Base-by-base conservation (phyloP, 1,140 invertebrate genomes). In the Plutomurus gul region DNA sequence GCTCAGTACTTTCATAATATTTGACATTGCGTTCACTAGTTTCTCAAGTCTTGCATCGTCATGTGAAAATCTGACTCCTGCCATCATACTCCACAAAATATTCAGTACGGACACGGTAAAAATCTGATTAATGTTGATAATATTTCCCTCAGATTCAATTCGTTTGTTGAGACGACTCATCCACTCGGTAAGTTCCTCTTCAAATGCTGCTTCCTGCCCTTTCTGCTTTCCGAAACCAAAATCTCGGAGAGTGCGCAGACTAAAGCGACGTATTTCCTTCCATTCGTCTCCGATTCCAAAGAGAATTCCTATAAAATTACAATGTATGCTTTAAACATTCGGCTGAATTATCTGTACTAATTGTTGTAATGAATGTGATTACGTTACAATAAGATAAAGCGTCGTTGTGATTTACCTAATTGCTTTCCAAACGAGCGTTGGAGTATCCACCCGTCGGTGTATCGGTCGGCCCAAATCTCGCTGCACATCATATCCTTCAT, bases 71-170 rank as follows among this genome's bases (percentile, higher is more conserved):
- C 91, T 86, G 82, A 88, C 90, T 1, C 95, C 93, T 74, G 95
- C 93, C 87, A 96, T 90, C 91, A 96, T 94, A 72, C 89, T 91
- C 93, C 95, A 96, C 0, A 97, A 86, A 0, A 93, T 93, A 83
- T 97, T 97, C 11, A 96, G 86, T 36, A 95, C 91, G 0, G 85
- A 80, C 27, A 84, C 74, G 20, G 71, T 83, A 76, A 85, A 86
- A n/a, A 85, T 77, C 40, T 83, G 78, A 22, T 70, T 65, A 70
- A 82, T 79, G 22, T 18, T 56, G 8, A 82, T 33, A 16, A 51
- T 22, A 27, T 73, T 51, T n/a, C 47, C 51, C 18, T 56, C 56
- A 0, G 27, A 18, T 13, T 65, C 33, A 5, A 82, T 11, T 49
- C 47, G 74, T 27, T 36, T 39, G 27, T 94, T 92, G 11, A 92